phyloP scores from a whole-genome alignment of 2,113 vertebrate species.

The Saguinus imperator region DNA sequence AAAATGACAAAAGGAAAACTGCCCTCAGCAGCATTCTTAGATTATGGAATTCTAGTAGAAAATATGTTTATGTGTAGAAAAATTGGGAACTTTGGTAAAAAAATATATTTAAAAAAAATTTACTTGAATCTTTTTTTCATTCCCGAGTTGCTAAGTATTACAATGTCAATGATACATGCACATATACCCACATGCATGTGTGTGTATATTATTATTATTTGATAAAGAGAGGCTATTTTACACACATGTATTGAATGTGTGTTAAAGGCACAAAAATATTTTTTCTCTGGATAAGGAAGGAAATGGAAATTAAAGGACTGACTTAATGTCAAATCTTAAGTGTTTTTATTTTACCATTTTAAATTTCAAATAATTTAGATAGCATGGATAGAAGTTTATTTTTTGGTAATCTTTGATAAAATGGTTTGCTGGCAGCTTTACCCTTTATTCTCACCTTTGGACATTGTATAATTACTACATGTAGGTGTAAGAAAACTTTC shows the following conservation, averaged over 20 bases:
- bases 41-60: not conserved
- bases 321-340: not conserved
- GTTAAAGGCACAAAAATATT: not conserved
- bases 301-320: not conserved
- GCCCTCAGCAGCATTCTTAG: not conserved
- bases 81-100: not conserved
- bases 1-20: not conserved
- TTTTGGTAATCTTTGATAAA: constrained; percentile 18
- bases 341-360: not conserved
- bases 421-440: not conserved
- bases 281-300: not conserved
- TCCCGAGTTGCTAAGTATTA: not conserved
- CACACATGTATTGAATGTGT: not conserved
- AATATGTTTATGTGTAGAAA: not conserved
- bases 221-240: not conserved
- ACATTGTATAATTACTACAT: not conserved
- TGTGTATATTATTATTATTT: not conserved
- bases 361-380: constrained; percentile 23
- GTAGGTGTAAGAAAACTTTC: not conserved
- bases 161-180: not conserved
- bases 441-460: not conserved
- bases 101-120: not conserved
- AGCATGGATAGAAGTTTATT: not conserved
- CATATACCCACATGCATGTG: too few relatives aligned
- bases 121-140: not conserved